Percentiles rank a stretch among this genome's conserved stretches.
Conservation (phyloP, 2,797 vertebrate genomes). For the Schizopygopsis pylzovi region DNA sequence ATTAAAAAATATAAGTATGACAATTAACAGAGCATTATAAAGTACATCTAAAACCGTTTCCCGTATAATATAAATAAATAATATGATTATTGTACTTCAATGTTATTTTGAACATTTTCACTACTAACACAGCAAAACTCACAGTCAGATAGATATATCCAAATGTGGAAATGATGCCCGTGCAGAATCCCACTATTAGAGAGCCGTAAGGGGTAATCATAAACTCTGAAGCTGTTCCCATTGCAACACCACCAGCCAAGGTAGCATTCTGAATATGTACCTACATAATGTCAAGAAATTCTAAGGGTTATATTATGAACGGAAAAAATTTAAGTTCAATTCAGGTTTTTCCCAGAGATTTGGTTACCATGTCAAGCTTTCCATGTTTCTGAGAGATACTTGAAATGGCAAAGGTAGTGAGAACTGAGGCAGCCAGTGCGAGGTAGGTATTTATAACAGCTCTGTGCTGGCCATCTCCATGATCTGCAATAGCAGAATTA, state of each 20-base stretch:
- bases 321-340: not conserved
- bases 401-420: conserved; percentile 89
- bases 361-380: conserved; percentile 92
- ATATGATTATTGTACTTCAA: not conserved
- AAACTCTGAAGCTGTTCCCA: conserved; percentile 94
- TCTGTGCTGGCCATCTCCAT: conserved; percentile 93
- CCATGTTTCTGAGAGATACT: conserved; percentile 90
- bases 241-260: conserved; percentile 92
- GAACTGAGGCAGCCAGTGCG: conserved; percentile 88
- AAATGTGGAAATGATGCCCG: conserved; percentile 87
- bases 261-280: conserved; percentile 98
- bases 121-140: conserved; percentile 7
- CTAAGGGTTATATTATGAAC: not conserved
- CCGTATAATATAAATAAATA: not conserved
- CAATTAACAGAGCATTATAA: not conserved
- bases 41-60: not conserved
- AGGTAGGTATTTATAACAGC: conserved; percentile 96
- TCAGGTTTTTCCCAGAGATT: not conserved
- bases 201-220: conserved; percentile 93
- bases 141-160: conserved; percentile 88
- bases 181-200: conserved; percentile 90
- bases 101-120: not conserved
- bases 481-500: conserved; percentile 89
- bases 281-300: conserved; percentile 68
- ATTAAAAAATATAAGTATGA: not conserved